A percentile compares a stretch with the other conserved stretches of the same genome.
phyloP scores from a whole-genome alignment of 2,113 vertebrate genomes.

The Microcebus murinus region DNA sequence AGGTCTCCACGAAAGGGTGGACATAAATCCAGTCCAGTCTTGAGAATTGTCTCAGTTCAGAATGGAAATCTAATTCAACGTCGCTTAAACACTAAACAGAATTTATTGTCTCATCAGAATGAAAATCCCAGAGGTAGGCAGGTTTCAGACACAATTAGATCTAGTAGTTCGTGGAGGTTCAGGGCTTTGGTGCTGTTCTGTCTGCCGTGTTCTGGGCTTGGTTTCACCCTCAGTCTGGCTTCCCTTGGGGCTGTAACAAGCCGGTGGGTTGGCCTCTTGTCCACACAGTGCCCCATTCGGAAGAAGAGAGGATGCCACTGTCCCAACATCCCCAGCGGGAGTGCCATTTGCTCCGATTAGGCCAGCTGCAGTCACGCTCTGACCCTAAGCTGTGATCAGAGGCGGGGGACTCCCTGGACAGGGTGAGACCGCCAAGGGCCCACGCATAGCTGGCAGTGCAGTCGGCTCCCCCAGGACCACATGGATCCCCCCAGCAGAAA shows the following conservation, averaged over 20 bases:
- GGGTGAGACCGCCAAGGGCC: neutral
- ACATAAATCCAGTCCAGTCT: neutral
- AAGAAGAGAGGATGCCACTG: neutral
- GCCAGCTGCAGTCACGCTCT: no score
- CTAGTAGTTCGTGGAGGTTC: neutral
- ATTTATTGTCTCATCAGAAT: neutral
- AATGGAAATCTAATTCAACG: neutral
- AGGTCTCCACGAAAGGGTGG: neutral
- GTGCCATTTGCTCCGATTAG: neutral
- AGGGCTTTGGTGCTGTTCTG: neutral
- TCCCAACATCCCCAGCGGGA: neutral
- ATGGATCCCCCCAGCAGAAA: neutral
- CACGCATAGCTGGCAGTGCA: no score
- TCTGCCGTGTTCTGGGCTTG: neutral
- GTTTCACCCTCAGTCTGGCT: neutral
- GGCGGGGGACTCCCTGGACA: fast-evolving
- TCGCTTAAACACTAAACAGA: neutral
- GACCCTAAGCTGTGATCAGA: neutral
- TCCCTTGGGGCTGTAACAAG: neutral
- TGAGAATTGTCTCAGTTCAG: neutral
- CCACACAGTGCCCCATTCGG: neutral
- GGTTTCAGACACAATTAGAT: neutral
- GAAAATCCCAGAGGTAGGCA: neutral
- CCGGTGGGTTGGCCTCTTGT: neutral
- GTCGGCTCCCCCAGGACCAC: neutral